Base-by-base conservation (phyloP, 1,140 invertebrate species). In the Leptoteleia sp. region DNA sequence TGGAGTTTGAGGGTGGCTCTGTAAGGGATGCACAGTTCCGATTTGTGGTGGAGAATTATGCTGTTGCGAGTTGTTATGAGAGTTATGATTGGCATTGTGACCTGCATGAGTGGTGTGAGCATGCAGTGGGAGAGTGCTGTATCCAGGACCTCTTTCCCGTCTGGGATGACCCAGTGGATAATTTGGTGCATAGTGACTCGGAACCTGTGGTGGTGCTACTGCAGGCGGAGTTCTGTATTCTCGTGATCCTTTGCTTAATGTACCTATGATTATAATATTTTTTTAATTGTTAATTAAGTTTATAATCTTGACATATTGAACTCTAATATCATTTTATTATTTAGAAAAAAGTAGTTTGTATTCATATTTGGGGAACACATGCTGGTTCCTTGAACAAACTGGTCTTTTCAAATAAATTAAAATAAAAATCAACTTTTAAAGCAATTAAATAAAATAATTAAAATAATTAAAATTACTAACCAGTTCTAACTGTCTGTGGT, bases 221-320 rank as follows among this genome's bases (percentile, higher is more conserved):
- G 96, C 96, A 6, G 97, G 97, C 9, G 96, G 96, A 13, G 97
- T 97, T 73, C 97, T 92, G 89, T 98, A 98, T 83, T 97, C 96
- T 38, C 95, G 91, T 1, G 94, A 95, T 42, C 91, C 92, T 87
- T 93, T 93, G 54, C 92, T 93, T 22, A 95, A 84, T 13, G 92
- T 47, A 43, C 38, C 35, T 48, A 27, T 27, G 31, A 25, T 25
- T n/a, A n/a, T n/a, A n/a, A n/a, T n/a, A n/a, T n/a, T n/a, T n/a
- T n/a, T n/a, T n/a, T n/a, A n/a, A n/a, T n/a, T n/a, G n/a, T n/a
- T n/a, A n/a, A n/a, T n/a, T n/a, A n/a, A n/a, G n/a, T n/a, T n/a
- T n/a, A n/a, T n/a, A n/a, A n/a, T n/a, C n/a, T n/a, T n/a, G n/a
- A n/a, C n/a, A n/a, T n/a, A n/a, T n/a, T n/a, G n/a, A n/a, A n/a